Evolutionary conservation across 2,888 invertebrate genomes (phyloP).

Genomic region (Camponotus fellah): DNA sequence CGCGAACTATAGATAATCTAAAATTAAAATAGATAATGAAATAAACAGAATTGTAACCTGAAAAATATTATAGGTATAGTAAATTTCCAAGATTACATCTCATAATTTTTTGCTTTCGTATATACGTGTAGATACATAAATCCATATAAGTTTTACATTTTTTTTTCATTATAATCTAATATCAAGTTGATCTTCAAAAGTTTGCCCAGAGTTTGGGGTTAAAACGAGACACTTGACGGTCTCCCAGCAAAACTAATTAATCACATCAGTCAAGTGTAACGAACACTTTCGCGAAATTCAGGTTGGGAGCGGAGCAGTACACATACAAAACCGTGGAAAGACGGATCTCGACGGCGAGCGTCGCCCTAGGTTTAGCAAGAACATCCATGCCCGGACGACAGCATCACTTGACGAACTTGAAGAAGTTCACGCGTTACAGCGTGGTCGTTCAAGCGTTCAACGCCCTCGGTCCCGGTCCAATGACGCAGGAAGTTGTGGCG

Average conservation of each 20-base stretch:
- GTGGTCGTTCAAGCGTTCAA: conserved; percentile 87
- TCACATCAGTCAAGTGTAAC: conserved; percentile 35
- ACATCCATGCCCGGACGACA: conserved; percentile 84
- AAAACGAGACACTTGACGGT: conserved; percentile 36
- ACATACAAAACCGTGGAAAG: conserved; percentile 84
- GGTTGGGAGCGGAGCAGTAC: conserved; percentile 81
- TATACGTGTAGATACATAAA: background rate
- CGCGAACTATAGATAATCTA: background rate
- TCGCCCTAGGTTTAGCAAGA: conserved; percentile 82
- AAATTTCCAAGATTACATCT: background rate
- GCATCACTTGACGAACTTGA: conserved; percentile 85
- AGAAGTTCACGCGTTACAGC: conserved; percentile 87
- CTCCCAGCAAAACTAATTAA: conserved; percentile 37
- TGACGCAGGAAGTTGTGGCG: conserved; percentile 87
- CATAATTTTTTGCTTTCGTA: background rate
- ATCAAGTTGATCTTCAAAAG: background rate
- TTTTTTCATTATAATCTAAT: conserved; percentile 28
- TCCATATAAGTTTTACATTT: conserved; percentile 6
- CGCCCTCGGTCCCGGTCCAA: conserved; percentile 87
- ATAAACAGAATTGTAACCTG: background rate
- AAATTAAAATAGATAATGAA: background rate
- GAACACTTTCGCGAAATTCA: conserved; percentile 55
- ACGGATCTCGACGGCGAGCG: conserved; percentile 83
- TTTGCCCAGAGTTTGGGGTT: conserved; percentile 16
- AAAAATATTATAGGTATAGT: background rate